Conservation (phyloP, 2,888 invertebrate species). For the Zygogramma bicolorata region DNA sequence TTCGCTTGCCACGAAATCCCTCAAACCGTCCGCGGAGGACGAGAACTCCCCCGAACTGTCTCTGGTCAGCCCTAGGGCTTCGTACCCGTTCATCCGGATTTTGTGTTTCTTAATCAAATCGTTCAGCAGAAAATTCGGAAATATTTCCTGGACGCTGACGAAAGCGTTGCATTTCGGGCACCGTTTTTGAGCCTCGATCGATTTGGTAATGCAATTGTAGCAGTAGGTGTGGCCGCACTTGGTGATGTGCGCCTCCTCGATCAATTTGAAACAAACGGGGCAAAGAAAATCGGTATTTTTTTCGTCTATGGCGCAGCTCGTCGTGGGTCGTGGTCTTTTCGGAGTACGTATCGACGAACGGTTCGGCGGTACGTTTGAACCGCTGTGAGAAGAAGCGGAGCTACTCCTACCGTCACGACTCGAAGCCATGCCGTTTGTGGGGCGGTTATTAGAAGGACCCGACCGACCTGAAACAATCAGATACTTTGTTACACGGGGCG, state of each 20-base stretch:
- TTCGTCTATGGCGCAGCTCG: conserved; percentile 74
- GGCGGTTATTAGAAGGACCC: conserved; percentile 35
- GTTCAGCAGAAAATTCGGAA: conserved; percentile 88
- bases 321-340: conserved; percentile 68
- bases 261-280: conserved; percentile 90
- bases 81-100: conserved; percentile 67
- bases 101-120: conserved; percentile 83
- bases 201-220: conserved; percentile 80
- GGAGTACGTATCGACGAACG: conserved; percentile 67
- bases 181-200: conserved; percentile 75
- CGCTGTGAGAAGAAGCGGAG: conserved; percentile 65
- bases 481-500: conserved; percentile 12
- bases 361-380: conserved; percentile 62
- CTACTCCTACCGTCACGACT: conserved; percentile 66
- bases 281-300: conserved; percentile 78
- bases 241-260: conserved; percentile 91
- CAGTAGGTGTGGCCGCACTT: conserved; percentile 95
- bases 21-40: conserved; percentile 69
- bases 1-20: conserved; percentile 77
- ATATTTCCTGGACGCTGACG: conserved; percentile 79
- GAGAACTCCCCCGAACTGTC: conserved; percentile 65
- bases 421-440: conserved; percentile 57
- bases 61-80: conserved; percentile 63
- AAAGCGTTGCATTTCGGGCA: conserved; percentile 88
- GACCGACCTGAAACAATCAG: conserved; percentile 72